phyloP scores from a whole-genome alignment of 1,140 invertebrate species.

The Caenorhabditis briggsae region DNA sequence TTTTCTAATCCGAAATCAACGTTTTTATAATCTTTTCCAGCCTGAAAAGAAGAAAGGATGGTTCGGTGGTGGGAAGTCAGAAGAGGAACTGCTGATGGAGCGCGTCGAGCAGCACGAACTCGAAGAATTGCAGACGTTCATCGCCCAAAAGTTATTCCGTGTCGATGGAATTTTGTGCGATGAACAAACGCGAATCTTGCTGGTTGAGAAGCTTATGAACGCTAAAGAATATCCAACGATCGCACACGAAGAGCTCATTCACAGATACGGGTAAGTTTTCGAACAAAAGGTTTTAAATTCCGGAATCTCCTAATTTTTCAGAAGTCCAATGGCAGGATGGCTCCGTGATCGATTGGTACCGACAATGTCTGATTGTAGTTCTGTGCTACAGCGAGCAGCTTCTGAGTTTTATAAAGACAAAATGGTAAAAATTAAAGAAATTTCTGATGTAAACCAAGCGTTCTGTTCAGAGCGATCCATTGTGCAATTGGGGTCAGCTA shows the following conservation, averaged over 20 bases:
- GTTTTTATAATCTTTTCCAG: constrained; percentile 48
- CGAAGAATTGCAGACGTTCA: constrained; percentile 60
- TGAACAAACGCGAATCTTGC: constrained; percentile 56
- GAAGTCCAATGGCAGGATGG: constrained; percentile 58
- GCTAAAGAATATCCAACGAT: constrained; percentile 39
- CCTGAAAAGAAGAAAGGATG: constrained; percentile 59
- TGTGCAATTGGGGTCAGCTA: constrained; percentile 60
- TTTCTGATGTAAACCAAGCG: neutral
- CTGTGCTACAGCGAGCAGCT: constrained; percentile 41
- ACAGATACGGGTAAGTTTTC: constrained; percentile 57
- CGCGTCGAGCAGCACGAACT: constrained; percentile 56
- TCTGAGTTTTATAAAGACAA: constrained; percentile 47
- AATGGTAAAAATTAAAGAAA: neutral
- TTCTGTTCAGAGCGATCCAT: constrained; percentile 57
- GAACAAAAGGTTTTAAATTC: neutral
- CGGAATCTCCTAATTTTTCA: neutral
- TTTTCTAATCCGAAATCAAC: neutral
- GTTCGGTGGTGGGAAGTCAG: constrained; percentile 15
- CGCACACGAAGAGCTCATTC: constrained; percentile 30
- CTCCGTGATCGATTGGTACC: constrained; percentile 59
- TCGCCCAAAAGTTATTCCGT: constrained; percentile 63
- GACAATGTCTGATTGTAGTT: constrained; percentile 57
- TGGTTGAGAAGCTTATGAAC: constrained; percentile 58
- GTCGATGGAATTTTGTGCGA: constrained; percentile 60
- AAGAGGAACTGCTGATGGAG: constrained; percentile 45